Conservation (phyloP, 2,888 invertebrate genomes). For the Autographa pulchrina region DNA sequence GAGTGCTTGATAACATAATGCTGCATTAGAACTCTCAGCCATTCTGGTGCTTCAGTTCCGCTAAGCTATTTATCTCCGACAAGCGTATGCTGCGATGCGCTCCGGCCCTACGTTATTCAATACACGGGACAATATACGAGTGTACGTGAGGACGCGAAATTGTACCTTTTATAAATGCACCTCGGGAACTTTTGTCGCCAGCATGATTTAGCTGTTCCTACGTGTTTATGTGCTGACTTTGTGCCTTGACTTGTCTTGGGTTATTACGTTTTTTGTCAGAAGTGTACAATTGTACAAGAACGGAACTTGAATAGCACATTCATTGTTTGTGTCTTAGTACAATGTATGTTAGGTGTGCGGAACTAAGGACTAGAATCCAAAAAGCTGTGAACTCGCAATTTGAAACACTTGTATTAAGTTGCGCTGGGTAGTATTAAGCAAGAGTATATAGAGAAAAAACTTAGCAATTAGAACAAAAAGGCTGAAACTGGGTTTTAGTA, state of each 20-base stretch:
- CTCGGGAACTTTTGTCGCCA: constrained; percentile 35
- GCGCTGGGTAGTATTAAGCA: background rate
- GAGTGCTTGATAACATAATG: background rate
- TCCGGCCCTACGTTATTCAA: constrained; percentile 60
- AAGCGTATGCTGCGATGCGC: constrained; percentile 4
- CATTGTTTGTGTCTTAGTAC: background rate
- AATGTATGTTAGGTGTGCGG: background rate
- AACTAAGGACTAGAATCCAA: background rate
- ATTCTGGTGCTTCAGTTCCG: background rate
- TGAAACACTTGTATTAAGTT: background rate
- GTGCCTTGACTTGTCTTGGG: constrained; percentile 24
- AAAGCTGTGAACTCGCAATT: background rate
- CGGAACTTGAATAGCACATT: constrained; percentile 5
- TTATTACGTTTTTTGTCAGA: constrained; percentile 11
- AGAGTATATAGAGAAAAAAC: background rate
- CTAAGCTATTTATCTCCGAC: background rate
- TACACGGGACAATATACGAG: constrained; percentile 55
- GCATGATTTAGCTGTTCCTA: constrained; percentile 48
- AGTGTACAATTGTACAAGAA: background rate
- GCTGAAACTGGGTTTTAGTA: background rate
- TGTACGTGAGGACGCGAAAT: constrained; percentile 53
- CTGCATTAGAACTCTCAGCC: background rate
- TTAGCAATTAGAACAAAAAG: background rate
- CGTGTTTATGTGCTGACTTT: constrained; percentile 40
- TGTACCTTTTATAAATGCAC: constrained; percentile 53